phyloP scores from a whole-genome alignment of 2,888 invertebrate genomes.

The Drosophila lutescens region DNA sequence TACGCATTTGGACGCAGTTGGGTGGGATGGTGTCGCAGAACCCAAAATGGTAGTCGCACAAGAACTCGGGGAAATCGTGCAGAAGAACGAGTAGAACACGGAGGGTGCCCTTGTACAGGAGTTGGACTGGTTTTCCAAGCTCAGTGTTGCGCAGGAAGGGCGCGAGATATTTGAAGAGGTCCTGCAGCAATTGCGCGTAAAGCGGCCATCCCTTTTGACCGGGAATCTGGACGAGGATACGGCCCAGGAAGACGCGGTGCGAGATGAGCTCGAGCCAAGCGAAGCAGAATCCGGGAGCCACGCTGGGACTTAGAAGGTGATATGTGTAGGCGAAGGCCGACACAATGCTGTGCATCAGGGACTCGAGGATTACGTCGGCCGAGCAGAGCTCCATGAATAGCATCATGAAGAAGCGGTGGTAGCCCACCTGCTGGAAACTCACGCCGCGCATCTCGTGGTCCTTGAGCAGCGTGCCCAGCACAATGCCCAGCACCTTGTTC shows the following conservation, averaged over 20 bases:
- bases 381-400: slow-evolving; percentile 98
- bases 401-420: slow-evolving; percentile 98
- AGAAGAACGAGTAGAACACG: slow-evolving; percentile 96
- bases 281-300: slow-evolving; percentile 98
- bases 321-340: slow-evolving; percentile 98
- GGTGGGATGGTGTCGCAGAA: slow-evolving; percentile 99
- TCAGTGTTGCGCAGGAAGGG: slow-evolving; percentile 99
- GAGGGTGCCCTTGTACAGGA: slow-evolving; percentile 97
- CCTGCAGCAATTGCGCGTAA: slow-evolving; percentile 97
- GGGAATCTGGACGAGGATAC: slow-evolving; percentile 95
- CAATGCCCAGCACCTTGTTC: slow-evolving; percentile 97
- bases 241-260: slow-evolving; percentile 97
- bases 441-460: slow-evolving; percentile 96
- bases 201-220: slow-evolving; percentile 99
- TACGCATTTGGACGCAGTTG: slow-evolving; percentile 99
- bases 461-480: slow-evolving; percentile 96
- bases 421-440: slow-evolving; percentile 97
- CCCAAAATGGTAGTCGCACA: slow-evolving; percentile 99
- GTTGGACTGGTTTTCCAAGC: slow-evolving; percentile 95
- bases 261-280: slow-evolving; percentile 99
- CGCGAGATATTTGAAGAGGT: slow-evolving; percentile 97
- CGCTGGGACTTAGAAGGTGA: slow-evolving; percentile 95
- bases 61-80: slow-evolving; percentile 99
- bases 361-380: slow-evolving; percentile 96
- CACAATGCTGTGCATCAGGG: slow-evolving; percentile 93